A percentile compares a stretch with the other conserved stretches of the same genome.
Conservation (phyloP, 2,113 vertebrate genomes). For the Acanthochromis polyacanthus region DNA sequence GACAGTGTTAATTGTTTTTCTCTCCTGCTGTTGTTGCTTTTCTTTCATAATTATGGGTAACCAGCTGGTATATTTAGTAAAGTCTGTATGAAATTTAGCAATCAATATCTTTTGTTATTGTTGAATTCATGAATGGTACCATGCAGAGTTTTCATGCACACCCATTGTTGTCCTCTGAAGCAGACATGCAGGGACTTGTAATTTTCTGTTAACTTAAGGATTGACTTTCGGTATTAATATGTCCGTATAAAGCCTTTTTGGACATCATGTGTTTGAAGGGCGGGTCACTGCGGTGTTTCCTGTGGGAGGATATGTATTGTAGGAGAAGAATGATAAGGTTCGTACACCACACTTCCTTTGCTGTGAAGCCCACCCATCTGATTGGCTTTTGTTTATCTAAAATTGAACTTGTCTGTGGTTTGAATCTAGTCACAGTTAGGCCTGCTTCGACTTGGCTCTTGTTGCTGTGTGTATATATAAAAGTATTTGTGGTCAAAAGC, state of each 20-base stretch:
- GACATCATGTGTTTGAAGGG: slow-evolving; percentile 51
- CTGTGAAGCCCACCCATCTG: slow-evolving; percentile 35
- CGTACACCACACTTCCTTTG: slow-evolving; percentile 46
- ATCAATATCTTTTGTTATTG: not conserved
- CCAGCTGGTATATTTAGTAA: not conserved
- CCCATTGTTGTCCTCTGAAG: not conserved
- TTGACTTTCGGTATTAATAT: slow-evolving; percentile 26
- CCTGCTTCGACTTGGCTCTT: not conserved
- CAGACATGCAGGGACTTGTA: not conserved
- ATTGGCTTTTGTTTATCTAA: slow-evolving; percentile 41
- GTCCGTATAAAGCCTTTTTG: slow-evolving; percentile 48
- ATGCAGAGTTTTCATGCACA: not conserved
- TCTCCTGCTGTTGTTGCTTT: not conserved
- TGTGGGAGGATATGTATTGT: slow-evolving; percentile 72
- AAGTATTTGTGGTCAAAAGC: too few species aligned
- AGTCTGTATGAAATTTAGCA: not conserved
- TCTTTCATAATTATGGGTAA: not conserved
- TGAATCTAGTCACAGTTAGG: not conserved
- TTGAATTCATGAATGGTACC: not conserved
- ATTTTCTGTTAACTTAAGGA: slow-evolving; percentile 12
- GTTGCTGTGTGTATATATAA: not conserved
- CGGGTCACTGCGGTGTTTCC: slow-evolving; percentile 67
- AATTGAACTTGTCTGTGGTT: slow-evolving; percentile 12
- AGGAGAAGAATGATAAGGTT: slow-evolving; percentile 57
- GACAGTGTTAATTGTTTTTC: slow-evolving; percentile 18